Evolutionary conservation across 92 coral and sea anemone species (phyloP).

Genomic region (Actinostola sp.): DNA sequence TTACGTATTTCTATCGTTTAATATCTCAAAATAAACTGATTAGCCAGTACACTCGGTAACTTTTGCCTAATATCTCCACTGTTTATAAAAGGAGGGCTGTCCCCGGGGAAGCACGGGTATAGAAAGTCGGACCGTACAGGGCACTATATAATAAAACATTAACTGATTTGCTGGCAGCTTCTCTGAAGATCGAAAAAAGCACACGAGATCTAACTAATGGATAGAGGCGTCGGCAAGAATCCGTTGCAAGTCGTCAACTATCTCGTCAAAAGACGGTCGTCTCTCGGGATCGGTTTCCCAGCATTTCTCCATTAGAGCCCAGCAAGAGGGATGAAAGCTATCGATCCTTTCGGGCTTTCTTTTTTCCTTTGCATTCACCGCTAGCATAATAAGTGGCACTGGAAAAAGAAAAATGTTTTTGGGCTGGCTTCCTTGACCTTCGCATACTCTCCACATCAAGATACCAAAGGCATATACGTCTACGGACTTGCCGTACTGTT

Average conservation of each 20-base stretch:
- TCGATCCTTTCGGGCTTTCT: slow-evolving; percentile 64
- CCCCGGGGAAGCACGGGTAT: too few species aligned
- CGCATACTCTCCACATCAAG: slow-evolving; percentile 72
- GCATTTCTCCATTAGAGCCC: slow-evolving; percentile 71
- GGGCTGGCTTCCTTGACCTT: slow-evolving; percentile 74
- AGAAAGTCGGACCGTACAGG: too few species aligned
- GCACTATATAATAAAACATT: too few species aligned
- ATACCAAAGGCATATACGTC: slow-evolving; percentile 78
- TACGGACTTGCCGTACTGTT: slow-evolving; percentile 52
- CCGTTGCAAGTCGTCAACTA: slow-evolving; percentile 41
- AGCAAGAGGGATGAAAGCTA: slow-evolving; percentile 47
- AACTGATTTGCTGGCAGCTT: too few species aligned
- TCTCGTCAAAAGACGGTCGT: slow-evolving; percentile 56
- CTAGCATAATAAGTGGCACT: slow-evolving; percentile 64
- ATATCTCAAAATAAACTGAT: too few species aligned
- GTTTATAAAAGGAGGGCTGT: too few species aligned
- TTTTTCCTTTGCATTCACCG: slow-evolving; percentile 59
- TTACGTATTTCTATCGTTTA: too few species aligned
- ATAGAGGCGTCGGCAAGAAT: slow-evolving; percentile 39
- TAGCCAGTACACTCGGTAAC: too few species aligned
- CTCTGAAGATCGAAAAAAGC: too few species aligned
- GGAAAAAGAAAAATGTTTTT: slow-evolving; percentile 50
- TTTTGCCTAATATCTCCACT: too few species aligned
- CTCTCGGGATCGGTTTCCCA: slow-evolving; percentile 55
- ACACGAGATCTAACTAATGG: neutral